phyloP scores from a whole-genome alignment of 2,113 vertebrate genomes.

The Serilophus lunatus region DNA sequence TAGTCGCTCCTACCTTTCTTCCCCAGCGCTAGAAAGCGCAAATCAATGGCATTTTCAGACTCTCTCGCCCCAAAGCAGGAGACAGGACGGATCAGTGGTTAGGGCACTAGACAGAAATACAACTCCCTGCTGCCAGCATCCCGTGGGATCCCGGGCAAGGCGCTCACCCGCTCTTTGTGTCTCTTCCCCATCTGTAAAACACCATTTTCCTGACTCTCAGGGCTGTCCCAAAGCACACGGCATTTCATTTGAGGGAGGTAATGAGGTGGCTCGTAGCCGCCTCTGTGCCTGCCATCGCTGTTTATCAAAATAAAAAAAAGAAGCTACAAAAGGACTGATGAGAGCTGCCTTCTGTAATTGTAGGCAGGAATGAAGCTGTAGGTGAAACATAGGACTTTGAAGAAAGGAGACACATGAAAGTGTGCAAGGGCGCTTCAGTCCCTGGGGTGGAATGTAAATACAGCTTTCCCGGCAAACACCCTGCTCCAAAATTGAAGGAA shows the following conservation, averaged over 20 bases:
- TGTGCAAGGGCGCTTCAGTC: background rate
- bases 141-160: background rate
- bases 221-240: background rate
- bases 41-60: constrained; percentile 33
- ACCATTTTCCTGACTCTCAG: background rate
- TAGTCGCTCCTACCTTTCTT: background rate
- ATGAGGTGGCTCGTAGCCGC: background rate
- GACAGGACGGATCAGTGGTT: constrained; percentile 10
- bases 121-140: background rate
- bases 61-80: constrained; percentile 13
- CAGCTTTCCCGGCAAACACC: background rate
- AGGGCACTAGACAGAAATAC: constrained; percentile 8
- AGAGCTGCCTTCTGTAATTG: constrained; percentile 20
- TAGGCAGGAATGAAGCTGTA: background rate
- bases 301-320: background rate
- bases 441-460: constrained; percentile 53
- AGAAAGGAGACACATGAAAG: constrained; percentile 40
- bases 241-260: background rate
- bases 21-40: constrained; percentile 15
- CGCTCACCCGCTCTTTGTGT: background rate
- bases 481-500: background rate
- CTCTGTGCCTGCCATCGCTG: background rate
- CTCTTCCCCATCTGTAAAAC: background rate
- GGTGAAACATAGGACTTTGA: constrained; percentile 1
- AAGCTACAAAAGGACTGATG: background rate